Evolutionary conservation across 1,140 invertebrate genomes (phyloP), one percentile per base, ranked within the genome.

Genomic region (Drosophila chauvacae): DNA sequence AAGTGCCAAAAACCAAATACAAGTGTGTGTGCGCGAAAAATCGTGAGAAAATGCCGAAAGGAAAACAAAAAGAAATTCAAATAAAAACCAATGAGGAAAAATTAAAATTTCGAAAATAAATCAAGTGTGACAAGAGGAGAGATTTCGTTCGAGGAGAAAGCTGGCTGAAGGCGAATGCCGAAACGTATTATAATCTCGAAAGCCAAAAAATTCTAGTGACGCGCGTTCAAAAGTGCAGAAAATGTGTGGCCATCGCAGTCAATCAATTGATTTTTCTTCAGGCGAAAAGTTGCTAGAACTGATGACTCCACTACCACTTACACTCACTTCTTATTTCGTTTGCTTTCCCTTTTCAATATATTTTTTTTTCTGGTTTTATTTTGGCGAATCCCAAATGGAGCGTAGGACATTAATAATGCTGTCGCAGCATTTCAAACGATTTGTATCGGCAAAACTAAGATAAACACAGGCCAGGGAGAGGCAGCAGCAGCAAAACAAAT

Each of bases 161-260:
- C 20, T 26, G 14, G 33, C 26, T 13, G 37, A 66, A 68, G 20
- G 50, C 64, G 56, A 60, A 73, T 45, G 60, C 47, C 75, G 10
- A 64, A 33, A 37, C 45, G 61, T 53, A 56, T 78, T 78, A 72
- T 80, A 80, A 74, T 75, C 72, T 48, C 53, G 35, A 56, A 26
- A 56, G 35, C 20, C 35, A 35, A 56, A 79, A 65, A 87, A 80
- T 82, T 77, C 35, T 69, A 57, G 70, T 90, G 82, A 90, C 87
- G 85, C 87, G 85, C 85, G 82, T 84, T 84, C 51, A 87, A 91
- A 81, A 90, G 81, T 86, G 76, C 75, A 90, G 79, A 91, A 90
- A 90, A 86, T 50, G 62, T 50, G 62, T 75, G 58, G 68, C 77
- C 64, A 72, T 85, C 80, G 75, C 65, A 86, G 79, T 68, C 84